Base-by-base conservation (phyloP, 2,113 vertebrate species). In the Malurus elegans region DNA sequence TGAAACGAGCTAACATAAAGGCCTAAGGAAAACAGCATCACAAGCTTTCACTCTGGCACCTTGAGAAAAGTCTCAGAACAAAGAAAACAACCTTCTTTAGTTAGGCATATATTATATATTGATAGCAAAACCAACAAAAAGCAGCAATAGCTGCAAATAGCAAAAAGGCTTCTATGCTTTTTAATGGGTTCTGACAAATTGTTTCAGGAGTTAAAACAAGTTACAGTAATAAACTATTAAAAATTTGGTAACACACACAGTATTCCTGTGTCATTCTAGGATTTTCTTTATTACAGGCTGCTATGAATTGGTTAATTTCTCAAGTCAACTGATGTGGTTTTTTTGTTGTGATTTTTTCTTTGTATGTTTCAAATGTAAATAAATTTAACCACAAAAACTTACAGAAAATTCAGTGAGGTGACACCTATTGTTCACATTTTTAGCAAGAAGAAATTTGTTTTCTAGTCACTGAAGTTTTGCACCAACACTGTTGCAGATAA, bases 1-100 rank as follows among this genome's bases (percentile, higher is more conserved):
- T 83, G 44, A 96, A 97, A 93, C 71, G 36, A 94, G 85, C 32
- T 83, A 78, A 94, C 50, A 53, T 60, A 81, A 18, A 94, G 92
- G 64, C 36, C 48, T 90, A 92, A 95, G 62, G 78, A 93, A 96
- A 97, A 91, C 7, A 89, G 79, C 45, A 65, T 87, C 48, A 73
- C 10, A 61, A 73, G 50, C 81, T 94, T 86, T 89, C 56, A 81
- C 70, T 95, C 48, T 81, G 64, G 60, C 65, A 89, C 9, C 23
- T 50, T 66, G 29, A 73, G 34, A 64, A 75, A 74, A 54, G 10
- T 20, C 12, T 58, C 32, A 71, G 10, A 44, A n/a, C 2, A 9
- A 53, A 76, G 54, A 54, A 57, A 23, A 4, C 0, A 9, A 31
- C 54, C 79, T 86, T 40, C 3, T 61, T 65, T 47, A 93, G 28